Conservation (phyloP, 2,888 invertebrate genomes). For the Carpatolechia fugitivella region DNA sequence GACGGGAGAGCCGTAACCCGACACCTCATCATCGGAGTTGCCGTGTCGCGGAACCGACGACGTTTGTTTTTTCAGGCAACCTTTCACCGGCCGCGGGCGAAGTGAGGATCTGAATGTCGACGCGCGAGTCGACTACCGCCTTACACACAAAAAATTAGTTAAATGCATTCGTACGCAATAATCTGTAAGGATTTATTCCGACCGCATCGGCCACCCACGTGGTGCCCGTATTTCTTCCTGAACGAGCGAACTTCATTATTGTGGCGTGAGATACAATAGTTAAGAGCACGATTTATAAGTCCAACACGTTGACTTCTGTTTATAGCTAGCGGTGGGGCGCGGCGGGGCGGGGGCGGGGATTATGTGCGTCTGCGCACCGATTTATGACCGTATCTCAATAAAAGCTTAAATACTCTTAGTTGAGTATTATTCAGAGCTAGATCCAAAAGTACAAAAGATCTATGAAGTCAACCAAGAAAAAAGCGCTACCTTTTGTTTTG, state of each 20-base stretch:
- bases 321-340: conserved; percentile 70
- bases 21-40: conserved; percentile 36
- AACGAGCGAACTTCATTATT: conserved; percentile 80
- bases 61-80: conserved; percentile 69
- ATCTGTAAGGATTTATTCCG: conserved; percentile 68
- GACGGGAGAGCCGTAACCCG: conserved; percentile 31
- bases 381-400: conserved; percentile 74
- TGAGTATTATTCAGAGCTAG: conserved; percentile 58
- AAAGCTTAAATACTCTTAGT: conserved; percentile 76
- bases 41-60: conserved; percentile 29
- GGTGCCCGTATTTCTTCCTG: conserved; percentile 74
- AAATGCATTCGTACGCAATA: conserved; percentile 66
- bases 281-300: conserved; percentile 79
- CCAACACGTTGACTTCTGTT: conserved; percentile 79
- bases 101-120: conserved; percentile 32
- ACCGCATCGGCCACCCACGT: conserved; percentile 73
- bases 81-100: conserved; percentile 62
- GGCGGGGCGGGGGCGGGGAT: conserved; percentile 69
- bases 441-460: too few relatives aligned
- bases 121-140: conserved; percentile 38
- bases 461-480: too few relatives aligned
- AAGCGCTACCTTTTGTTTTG: too few relatives aligned
- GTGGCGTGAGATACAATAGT: conserved; percentile 79
- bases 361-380: conserved; percentile 73
- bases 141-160: conserved; percentile 65